Conservation (phyloP, 2,113 vertebrate species). For the Melanotaenia duboulayi region DNA sequence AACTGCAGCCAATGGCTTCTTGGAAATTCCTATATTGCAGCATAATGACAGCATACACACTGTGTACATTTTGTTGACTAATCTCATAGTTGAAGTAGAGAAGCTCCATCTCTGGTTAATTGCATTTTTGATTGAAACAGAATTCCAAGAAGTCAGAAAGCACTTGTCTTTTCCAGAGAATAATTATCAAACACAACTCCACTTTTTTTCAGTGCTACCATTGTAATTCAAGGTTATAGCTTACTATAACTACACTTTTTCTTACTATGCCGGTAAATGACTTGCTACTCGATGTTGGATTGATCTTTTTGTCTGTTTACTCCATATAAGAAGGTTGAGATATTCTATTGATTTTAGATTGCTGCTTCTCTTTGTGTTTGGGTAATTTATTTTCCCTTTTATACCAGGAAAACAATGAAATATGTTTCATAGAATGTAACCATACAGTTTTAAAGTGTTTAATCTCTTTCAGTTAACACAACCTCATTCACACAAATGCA, state of each 20-base stretch:
- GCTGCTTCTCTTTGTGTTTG: too few relatives aligned
- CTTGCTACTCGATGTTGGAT: not conserved
- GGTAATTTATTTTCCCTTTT: too few relatives aligned
- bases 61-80: not conserved
- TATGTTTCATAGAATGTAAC: too few relatives aligned
- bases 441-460: too few relatives aligned
- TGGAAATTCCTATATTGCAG: conserved; percentile 5
- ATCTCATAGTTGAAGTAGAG: not conserved
- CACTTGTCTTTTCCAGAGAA: conserved; percentile 3
- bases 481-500: too few relatives aligned
- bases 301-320: not conserved
- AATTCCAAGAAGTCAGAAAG: not conserved
- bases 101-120: conserved; percentile 1
- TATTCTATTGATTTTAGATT: too few relatives aligned
- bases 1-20: not conserved
- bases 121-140: conserved; percentile 1
- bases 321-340: not conserved
- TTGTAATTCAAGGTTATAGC: not conserved
- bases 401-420: too few relatives aligned
- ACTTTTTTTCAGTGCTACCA: not conserved
- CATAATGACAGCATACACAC: conserved; percentile 11
- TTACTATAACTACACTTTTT: not conserved
- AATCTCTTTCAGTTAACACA: too few relatives aligned
- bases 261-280: not conserved
- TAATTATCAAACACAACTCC: not conserved